Evolutionary conservation across 2,797 vertebrate species (phyloP).

Genomic region (Anguilla marmorata): DNA sequence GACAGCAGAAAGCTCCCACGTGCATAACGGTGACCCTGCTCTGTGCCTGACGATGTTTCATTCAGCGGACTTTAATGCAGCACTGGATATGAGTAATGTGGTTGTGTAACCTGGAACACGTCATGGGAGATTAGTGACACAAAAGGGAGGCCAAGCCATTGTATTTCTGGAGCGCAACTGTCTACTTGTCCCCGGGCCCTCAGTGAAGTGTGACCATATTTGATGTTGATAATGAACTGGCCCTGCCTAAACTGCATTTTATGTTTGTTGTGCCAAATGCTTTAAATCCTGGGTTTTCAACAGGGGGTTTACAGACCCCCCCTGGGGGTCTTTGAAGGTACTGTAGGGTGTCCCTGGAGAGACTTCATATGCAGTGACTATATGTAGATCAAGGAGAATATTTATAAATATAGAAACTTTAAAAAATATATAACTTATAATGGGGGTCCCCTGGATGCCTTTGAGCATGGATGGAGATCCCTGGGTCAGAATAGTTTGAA

Average conservation of each 20-base stretch:
- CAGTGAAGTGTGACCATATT: not conserved
- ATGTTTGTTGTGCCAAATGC: not conserved
- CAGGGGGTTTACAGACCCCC: too few species aligned
- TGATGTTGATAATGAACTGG: not conserved
- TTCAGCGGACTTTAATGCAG: conserved; percentile 17
- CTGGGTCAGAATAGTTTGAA: too few species aligned
- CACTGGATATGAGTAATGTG: conserved; percentile 26
- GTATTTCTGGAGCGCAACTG: not conserved
- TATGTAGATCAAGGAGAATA: not conserved
- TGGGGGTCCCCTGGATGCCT: not conserved
- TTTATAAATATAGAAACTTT: not conserved
- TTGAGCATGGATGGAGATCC: not conserved
- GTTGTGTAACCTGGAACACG: conserved; percentile 34
- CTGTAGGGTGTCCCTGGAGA: not conserved
- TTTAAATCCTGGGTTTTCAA: not conserved
- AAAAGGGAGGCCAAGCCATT: not conserved
- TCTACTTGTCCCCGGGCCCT: not conserved
- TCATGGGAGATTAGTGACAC: conserved; percentile 19
- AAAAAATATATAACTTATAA: not conserved
- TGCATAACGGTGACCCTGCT: conserved; percentile 28
- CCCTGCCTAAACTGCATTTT: not conserved
- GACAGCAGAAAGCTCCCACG: conserved; percentile 10
- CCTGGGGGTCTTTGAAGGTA: not conserved
- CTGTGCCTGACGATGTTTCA: conserved; percentile 23
- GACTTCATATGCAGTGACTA: not conserved